phyloP scores from a whole-genome alignment of 1,140 invertebrate species.

The Saxidomus purpurata region DNA sequence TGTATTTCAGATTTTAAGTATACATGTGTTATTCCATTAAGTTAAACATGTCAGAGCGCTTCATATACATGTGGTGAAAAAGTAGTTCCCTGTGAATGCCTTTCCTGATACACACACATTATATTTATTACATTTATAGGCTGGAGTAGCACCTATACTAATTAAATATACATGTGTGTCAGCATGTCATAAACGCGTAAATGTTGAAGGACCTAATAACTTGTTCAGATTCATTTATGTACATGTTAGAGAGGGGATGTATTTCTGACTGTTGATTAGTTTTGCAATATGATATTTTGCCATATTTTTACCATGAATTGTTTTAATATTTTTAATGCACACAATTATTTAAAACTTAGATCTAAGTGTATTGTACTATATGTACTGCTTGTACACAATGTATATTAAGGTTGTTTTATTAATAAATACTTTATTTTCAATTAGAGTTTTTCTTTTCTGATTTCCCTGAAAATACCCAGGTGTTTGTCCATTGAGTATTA shows the following conservation, averaged over 20 bases:
- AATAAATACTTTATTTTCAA: conserved; percentile 16
- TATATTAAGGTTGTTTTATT: conserved; percentile 29
- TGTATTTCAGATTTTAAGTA: too few species aligned
- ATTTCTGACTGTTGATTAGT: not conserved
- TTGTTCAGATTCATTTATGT: not conserved
- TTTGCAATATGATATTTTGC: not conserved
- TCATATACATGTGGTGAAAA: too few species aligned
- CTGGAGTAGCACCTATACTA: not conserved
- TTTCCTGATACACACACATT: too few species aligned
- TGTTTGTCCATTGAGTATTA: too few species aligned
- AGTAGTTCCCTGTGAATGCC: too few species aligned
- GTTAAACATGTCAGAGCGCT: too few species aligned
- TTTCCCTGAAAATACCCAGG: too few species aligned
- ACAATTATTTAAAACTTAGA: not conserved
- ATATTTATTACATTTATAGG: too few species aligned
- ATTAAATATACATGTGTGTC: not conserved
- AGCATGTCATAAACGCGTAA: too few species aligned
- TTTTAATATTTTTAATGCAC: not conserved
- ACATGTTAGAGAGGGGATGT: not conserved
- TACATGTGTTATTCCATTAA: too few species aligned
- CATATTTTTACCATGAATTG: not conserved
- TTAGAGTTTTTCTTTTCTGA: too few species aligned
- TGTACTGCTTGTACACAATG: not conserved
- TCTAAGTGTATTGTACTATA: not conserved
- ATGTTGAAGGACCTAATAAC: too few species aligned